Base-by-base conservation (phyloP, 1,140 invertebrate species). In the Bombus turneri region DNA sequence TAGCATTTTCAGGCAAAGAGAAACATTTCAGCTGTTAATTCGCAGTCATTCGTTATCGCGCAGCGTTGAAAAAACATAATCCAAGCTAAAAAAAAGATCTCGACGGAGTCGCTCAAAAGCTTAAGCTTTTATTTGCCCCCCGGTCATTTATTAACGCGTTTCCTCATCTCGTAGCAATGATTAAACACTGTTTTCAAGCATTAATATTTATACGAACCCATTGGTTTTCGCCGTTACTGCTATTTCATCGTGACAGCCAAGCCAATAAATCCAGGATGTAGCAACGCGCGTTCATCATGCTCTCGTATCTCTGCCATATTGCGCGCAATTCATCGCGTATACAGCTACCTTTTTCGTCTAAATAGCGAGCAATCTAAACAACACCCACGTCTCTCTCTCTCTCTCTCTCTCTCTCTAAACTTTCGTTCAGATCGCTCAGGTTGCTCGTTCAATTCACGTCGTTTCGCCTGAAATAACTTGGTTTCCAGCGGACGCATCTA, bases 261-360 rank as follows among this genome's bases (percentile, higher is more conserved):
- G 66, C 66, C 66, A 68, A 68, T 68, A 68, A 68, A 68, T 68
- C 66, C 18, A 68, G 34, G 31, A 68, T 68, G 66, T 68, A 34
- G 66, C 34, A 68, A 68, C 66, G 22, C 66, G 66, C 66, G 31
- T 68, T 37, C 66, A 68, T 68, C 66, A 25, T 37, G 66, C 66
- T 68, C 66, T 68, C 66, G 37, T 68, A 68, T 68, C 66, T 68
- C 31, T 25, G 31, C 66, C 66, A 34, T 68, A 37, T 37, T 68
- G 66, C 66, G 34, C 31, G 62, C 64, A n/a, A 28, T 62, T 28
- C 59, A n/a, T 62, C 59, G 59, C 28, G 12, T n/a, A 62, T n/a
- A n/a, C 31, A 3, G n/a, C 31, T 18, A 64, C 15, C 31, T 66
- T 66, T 66, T 66, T 34, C 64, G 5, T 31, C 64, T 66, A 66